Conservation (phyloP, 92 coral and sea anemone species). For the Epizoanthus stellaris region DNA sequence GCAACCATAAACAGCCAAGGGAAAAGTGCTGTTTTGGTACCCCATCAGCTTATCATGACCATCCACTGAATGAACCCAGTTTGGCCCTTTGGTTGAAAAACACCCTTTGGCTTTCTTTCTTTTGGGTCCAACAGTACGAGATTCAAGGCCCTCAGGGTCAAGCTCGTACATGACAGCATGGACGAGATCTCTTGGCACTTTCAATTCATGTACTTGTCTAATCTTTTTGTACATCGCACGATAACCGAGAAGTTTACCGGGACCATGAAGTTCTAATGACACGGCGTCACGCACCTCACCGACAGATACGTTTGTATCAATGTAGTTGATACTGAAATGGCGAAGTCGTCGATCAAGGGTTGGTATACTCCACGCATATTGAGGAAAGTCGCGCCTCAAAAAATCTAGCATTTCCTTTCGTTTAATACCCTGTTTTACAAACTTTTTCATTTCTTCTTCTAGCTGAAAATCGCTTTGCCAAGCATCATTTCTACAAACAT, state of each 20-base stretch:
- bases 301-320: conserved; percentile 43
- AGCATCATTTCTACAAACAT: conserved; percentile 17
- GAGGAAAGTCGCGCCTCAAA: conserved; percentile 6
- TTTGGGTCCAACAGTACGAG: conserved; percentile 53
- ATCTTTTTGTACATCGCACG: conserved; percentile 12
- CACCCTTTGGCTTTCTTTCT: conserved; percentile 1
- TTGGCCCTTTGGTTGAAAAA: no score
- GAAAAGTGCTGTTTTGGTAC: no score
- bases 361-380: conserved; percentile 52
- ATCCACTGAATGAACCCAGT: no score
- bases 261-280: conserved; percentile 19
- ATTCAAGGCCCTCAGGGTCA: conserved; percentile 58
- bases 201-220: conserved; percentile 1
- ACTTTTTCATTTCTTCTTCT: conserved; percentile 26
- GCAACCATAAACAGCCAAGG: no score
- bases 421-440: conserved; percentile 29
- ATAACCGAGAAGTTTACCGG: conserved; percentile 31
- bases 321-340: conserved; percentile 45
- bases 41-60: no score
- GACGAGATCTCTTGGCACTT: conserved; percentile 28
- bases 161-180: conserved; percentile 51
- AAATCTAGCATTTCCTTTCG: conserved; percentile 25
- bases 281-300: conserved; percentile 45
- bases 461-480: conserved; percentile 28
- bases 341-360: conserved; percentile 48